phyloP scores from a whole-genome alignment of 37 sponge, comb jelly and placozoan species.

The Hexactinellida sp. region DNA sequence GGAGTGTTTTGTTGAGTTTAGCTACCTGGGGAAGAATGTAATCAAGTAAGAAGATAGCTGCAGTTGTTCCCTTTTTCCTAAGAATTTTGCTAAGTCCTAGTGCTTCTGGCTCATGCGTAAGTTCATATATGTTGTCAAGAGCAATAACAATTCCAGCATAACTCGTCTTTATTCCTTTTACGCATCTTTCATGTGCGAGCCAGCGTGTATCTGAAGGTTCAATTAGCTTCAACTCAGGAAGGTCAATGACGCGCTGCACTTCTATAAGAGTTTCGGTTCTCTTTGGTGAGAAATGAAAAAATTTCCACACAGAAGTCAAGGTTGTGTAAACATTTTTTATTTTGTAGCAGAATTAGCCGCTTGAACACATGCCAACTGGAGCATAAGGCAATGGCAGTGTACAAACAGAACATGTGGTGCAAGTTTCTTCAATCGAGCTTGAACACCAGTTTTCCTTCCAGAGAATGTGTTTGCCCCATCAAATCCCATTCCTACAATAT shows the following conservation, averaged over 20 bases:
- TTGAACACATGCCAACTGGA: conserved; percentile 19
- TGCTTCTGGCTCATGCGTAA: conserved; percentile 19
- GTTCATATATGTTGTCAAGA: background rate
- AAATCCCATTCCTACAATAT: conserved; percentile 40
- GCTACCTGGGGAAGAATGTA: background rate
- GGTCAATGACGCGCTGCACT: background rate
- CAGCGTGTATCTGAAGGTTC: background rate
- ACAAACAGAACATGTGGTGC: conserved; percentile 44
- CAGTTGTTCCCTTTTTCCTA: background rate
- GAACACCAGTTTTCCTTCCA: conserved; percentile 32
- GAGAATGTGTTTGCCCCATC: conserved; percentile 53
- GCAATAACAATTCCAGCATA: background rate
- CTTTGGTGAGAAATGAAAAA: conserved; percentile 18
- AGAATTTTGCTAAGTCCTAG: conserved; percentile 17
- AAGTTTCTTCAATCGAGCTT: conserved; percentile 21
- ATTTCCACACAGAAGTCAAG: conserved; percentile 20
- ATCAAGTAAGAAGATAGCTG: background rate
- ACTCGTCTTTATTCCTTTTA: background rate
- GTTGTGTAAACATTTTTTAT: conserved; percentile 22
- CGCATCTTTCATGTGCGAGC: conserved; percentile 9
- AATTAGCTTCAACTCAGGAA: background rate
- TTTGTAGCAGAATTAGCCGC: conserved; percentile 16
- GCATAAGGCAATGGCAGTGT: conserved; percentile 30
- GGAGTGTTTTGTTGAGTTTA: background rate
- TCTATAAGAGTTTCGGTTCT: background rate